A percentile compares a stretch with the other conserved stretches of the same genome.
Conservation (phyloP, 1,140 invertebrate genomes). For the Cydia pomonella region DNA sequence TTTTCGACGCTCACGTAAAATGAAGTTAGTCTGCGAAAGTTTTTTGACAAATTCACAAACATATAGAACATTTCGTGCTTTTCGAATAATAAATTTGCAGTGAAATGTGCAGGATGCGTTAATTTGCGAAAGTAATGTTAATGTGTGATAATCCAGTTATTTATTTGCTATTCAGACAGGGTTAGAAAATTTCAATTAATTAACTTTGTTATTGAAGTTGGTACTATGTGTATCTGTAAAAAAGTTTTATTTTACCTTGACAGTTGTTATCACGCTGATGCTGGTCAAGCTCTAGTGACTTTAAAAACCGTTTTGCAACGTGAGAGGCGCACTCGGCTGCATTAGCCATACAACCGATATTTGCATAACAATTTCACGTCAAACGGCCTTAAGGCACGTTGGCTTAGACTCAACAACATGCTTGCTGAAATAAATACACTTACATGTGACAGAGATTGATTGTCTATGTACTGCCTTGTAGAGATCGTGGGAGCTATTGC, state of each 20-base stretch:
- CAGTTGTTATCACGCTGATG: slow-evolving; percentile 9
- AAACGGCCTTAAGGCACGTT: slow-evolving; percentile 51
- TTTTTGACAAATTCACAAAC: neutral
- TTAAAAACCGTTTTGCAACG: slow-evolving; percentile 37
- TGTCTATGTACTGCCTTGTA: neutral
- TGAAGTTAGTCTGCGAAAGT: slow-evolving; percentile 2
- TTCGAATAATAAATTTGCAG: slow-evolving; percentile 8
- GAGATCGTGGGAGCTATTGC: slow-evolving; percentile 6
- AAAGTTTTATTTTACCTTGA: slow-evolving; percentile 12
- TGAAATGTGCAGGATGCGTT: neutral
- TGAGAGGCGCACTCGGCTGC: slow-evolving; percentile 43
- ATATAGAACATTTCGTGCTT: neutral
- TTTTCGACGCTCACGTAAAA: slow-evolving; percentile 28
- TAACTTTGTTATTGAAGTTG: neutral
- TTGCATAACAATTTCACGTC: slow-evolving; percentile 66
- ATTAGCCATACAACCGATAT: slow-evolving; percentile 45
- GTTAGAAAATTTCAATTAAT: neutral
- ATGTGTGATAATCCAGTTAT: neutral
- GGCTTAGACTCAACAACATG: slow-evolving; percentile 18
- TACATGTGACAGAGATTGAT: slow-evolving; percentile 41
- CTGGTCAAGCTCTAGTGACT: slow-evolving; percentile 23
- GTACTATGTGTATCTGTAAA: neutral
- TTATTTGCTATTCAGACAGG: neutral
- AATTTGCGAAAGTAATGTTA: neutral
- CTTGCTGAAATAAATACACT: slow-evolving; percentile 37